phyloP scores from a whole-genome alignment of 2,888 invertebrate genomes.

The Pristionchus entomophagus region DNA sequence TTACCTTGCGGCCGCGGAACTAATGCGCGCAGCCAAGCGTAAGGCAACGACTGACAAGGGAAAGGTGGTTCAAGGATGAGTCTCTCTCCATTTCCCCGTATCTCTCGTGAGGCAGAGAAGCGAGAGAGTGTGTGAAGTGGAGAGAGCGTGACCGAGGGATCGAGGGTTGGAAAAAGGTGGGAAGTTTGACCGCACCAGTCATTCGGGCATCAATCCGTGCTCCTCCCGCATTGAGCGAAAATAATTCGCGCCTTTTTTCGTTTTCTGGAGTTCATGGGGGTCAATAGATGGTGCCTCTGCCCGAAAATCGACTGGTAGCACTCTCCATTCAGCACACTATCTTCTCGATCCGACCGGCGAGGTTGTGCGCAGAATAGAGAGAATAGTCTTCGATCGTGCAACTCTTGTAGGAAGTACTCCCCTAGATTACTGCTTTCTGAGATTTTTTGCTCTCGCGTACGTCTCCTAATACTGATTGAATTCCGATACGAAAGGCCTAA shows the following conservation, averaged over 20 bases:
- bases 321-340: neutral
- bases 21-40: neutral
- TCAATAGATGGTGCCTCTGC: no score
- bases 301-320: neutral
- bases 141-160: neutral
- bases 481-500: neutral
- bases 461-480: conserved; percentile 7
- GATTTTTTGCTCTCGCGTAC: neutral
- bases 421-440: neutral
- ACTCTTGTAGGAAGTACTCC: neutral
- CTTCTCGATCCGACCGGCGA: no score
- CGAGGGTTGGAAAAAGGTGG: neutral
- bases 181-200: conserved; percentile 14
- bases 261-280: neutral
- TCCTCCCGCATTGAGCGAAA: neutral
- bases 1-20: neutral
- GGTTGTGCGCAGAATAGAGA: no score
- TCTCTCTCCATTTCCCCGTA: neutral
- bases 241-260: neutral
- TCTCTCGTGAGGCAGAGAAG: neutral
- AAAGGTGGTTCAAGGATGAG: neutral
- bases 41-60: neutral
- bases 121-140: neutral
- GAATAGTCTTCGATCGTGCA: no score
- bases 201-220: neutral